A percentile compares a stretch with the other conserved stretches of the same genome.
phyloP scores from a whole-genome alignment of 2,797 vertebrate genomes.

The Phaenicophaeus curvirostris region DNA sequence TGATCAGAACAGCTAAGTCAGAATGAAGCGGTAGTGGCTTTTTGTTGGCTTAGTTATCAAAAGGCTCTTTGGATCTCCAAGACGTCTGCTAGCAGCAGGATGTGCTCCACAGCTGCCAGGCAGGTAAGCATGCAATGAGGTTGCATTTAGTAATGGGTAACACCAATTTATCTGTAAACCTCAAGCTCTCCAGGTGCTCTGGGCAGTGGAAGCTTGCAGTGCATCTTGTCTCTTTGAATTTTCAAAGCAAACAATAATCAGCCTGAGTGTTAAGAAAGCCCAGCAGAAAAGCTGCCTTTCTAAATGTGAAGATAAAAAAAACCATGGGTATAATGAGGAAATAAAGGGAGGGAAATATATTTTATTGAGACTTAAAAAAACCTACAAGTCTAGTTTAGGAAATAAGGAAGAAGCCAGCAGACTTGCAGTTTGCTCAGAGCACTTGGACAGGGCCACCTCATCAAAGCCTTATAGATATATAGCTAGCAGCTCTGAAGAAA shows the following conservation, averaged over 20 bases:
- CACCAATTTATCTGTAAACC: constrained; percentile 38
- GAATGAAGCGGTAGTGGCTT: background rate
- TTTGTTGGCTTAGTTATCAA: constrained; percentile 33
- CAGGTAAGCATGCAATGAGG: background rate
- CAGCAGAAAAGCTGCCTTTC: background rate
- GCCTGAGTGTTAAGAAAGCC: background rate
- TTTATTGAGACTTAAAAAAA: background rate
- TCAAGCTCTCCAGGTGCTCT: background rate
- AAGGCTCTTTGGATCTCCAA: constrained; percentile 12
- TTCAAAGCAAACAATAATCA: constrained; percentile 39
- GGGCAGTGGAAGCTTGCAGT: background rate
- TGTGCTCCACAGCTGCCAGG: constrained; percentile 1
- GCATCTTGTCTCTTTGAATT: constrained; percentile 6
- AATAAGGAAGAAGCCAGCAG: background rate
- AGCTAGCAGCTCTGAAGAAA: background rate
- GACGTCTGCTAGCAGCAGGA: background rate
- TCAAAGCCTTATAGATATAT: background rate
- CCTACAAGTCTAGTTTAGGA: background rate
- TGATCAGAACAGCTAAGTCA: background rate
- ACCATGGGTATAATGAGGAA: background rate
- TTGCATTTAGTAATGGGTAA: background rate
- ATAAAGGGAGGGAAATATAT: background rate
- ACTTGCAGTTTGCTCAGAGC: background rate
- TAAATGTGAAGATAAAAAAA: constrained; percentile 39
- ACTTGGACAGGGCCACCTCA: background rate